These are phyloP conservation scores for Chrysolina americana DNA, from an alignment of 2,888 invertebrate genomes.

Conservation along the genomic window DNA sequence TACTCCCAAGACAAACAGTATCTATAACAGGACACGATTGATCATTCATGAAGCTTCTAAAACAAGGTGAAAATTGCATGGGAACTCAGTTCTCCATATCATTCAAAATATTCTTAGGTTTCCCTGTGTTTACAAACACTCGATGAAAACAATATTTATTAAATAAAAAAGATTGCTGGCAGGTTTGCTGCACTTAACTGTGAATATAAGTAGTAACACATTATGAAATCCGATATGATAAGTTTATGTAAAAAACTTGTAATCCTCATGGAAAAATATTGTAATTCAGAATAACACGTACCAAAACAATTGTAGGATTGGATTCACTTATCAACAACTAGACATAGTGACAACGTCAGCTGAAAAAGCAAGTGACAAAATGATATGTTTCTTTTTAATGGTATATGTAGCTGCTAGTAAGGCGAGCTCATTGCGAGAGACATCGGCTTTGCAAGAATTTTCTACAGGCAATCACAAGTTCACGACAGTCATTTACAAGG, in stretches of 20 bases:
- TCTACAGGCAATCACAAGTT: not conserved
- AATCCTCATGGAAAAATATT: not conserved
- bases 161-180: too few species aligned
- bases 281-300: not conserved
- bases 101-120: too few species aligned
- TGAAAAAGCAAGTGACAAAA: not conserved
- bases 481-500: conserved; percentile 8
- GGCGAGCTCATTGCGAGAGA: not conserved
- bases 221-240: not conserved
- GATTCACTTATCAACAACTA: not conserved
- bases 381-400: not conserved
- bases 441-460: not conserved
- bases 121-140: too few species aligned
- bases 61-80: too few species aligned
- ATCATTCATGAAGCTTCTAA: too few species aligned
- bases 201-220: not conserved
- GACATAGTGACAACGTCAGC: not conserved
- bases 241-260: not conserved
- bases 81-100: too few species aligned
- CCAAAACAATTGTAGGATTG: not conserved
- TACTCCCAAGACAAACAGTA: too few species aligned
- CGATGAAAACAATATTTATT: too few species aligned
- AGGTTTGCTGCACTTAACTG: not conserved
- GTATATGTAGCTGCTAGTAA: not conserved
- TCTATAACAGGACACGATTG: too few species aligned